These are phyloP conservation scores for Argynnis bischoffii DNA, from an alignment of 2,888 invertebrate genomes.

Conservation along the genomic window DNA sequence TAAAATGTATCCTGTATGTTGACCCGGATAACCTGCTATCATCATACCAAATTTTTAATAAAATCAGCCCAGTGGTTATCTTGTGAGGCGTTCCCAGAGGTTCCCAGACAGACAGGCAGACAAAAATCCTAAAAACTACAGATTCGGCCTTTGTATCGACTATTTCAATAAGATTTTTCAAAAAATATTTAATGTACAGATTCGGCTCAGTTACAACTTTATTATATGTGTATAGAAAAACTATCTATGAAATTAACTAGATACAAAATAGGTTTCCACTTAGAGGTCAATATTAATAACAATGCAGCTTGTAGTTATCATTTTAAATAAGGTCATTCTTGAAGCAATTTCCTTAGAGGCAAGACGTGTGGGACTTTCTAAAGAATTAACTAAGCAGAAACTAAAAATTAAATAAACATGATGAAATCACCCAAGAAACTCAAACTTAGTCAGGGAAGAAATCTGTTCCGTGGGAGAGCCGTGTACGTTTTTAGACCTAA, in stretches of 20 bases:
- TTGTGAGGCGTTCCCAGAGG: too few relatives aligned
- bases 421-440: background rate
- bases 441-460: background rate
- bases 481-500: background rate
- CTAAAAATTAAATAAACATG: background rate
- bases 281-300: background rate
- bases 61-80: too few relatives aligned
- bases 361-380: background rate
- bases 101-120: too few relatives aligned
- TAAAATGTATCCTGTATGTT: too few relatives aligned
- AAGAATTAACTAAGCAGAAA: background rate
- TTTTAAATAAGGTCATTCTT: background rate
- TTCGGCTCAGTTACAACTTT: too few relatives aligned
- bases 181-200: too few relatives aligned
- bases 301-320: too few relatives aligned
- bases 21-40: too few relatives aligned
- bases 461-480: background rate
- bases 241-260: background rate
- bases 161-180: too few relatives aligned
- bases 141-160: too few relatives aligned
- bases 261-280: background rate
- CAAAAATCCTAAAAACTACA: too few relatives aligned
- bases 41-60: too few relatives aligned
- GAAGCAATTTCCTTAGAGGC: background rate
- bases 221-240: background rate